phyloP scores from a whole-genome alignment of 2,797 vertebrate genomes.

The Petrocephalus sullivani region DNA sequence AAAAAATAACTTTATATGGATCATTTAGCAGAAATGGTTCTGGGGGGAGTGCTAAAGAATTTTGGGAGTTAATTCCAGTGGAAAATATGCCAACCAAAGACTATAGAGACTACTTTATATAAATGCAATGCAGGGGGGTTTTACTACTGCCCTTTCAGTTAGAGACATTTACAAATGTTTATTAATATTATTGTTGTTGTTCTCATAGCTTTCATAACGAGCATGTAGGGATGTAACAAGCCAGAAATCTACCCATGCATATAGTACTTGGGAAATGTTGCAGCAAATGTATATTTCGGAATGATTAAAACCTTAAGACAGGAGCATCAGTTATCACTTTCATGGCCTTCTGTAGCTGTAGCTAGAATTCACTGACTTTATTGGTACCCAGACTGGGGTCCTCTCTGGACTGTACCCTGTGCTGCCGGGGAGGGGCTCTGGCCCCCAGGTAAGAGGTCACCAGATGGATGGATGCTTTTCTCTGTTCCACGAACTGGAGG shows the following conservation, averaged over 20 bases:
- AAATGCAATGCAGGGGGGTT: not conserved
- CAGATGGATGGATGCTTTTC: not conserved
- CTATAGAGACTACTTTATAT: not conserved
- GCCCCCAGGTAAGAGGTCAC: not conserved
- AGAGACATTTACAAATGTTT: not conserved
- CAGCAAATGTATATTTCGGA: not conserved
- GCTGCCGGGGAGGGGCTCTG: not conserved
- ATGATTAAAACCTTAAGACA: not conserved
- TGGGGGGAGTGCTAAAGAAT: not conserved
- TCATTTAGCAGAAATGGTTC: slow-evolving; percentile 10
- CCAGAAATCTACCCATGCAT: not conserved
- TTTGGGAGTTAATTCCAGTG: not conserved
- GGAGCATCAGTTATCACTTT: not conserved
- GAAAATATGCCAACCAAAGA: not conserved
- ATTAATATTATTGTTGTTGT: not conserved
- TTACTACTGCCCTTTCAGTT: not conserved
- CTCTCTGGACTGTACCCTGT: not conserved
- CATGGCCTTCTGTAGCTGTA: not conserved
- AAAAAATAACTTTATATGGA: slow-evolving; percentile 1
- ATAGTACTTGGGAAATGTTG: not conserved
- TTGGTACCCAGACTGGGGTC: not conserved
- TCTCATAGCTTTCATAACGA: not conserved
- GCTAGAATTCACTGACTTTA: not conserved
- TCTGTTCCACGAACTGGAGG: not conserved
- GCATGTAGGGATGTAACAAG: not conserved